phyloP scores from a whole-genome alignment of 1,140 invertebrate species.

The Metopolophium dirhodum region DNA sequence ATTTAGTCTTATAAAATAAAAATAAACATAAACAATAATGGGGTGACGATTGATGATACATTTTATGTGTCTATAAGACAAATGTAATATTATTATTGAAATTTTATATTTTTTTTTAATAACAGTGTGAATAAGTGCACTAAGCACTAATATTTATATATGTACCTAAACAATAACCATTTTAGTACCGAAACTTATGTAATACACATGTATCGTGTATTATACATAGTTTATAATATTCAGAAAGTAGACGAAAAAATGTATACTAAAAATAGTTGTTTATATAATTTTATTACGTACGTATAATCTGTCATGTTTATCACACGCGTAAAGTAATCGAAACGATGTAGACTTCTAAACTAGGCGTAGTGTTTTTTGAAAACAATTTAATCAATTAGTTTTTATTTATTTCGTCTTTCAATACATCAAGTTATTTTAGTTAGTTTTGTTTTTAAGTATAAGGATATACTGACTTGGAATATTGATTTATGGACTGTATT shows the following conservation, averaged over 20 bases:
- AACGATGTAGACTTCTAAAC: background rate
- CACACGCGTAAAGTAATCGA: background rate
- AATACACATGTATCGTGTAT: background rate
- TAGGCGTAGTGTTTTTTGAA: background rate
- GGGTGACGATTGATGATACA: background rate
- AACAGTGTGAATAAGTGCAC: too few species aligned
- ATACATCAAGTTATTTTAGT: background rate
- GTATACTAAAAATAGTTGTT: background rate
- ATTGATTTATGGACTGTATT: background rate
- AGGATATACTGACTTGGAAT: background rate
- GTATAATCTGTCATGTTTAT: background rate
- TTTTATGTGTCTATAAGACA: background rate
- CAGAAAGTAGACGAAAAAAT: background rate
- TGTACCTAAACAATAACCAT: background rate
- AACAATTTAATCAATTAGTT: background rate
- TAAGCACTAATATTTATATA: too few species aligned
- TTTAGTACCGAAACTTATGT: background rate
- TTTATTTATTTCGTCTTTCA: background rate
- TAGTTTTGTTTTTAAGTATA: background rate
- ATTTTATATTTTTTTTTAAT: background rate
- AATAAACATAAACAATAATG: background rate
- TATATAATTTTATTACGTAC: background rate
- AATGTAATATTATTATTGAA: background rate
- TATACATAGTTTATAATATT: background rate
- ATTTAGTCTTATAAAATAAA: background rate